Base-by-base conservation (phyloP, 35 echinoderm and acorn worm species). In the Eucidaris tribuloides region DNA sequence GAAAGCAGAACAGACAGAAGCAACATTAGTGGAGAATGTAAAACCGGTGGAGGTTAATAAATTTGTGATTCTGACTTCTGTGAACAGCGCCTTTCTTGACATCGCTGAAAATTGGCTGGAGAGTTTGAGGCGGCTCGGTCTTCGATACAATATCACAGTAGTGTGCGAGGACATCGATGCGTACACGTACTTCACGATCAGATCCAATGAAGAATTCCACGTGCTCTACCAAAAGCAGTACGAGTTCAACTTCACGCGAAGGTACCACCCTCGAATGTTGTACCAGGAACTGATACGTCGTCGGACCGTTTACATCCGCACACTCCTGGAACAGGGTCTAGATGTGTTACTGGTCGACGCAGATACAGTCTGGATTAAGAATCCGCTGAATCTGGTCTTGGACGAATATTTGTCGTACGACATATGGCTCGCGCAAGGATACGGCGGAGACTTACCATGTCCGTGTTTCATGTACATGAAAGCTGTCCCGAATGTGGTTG, bases 401-500 rank as follows among this genome's bases (percentile, higher is more conserved):
- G 33, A 24, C 24, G 45, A 80, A 39, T 80, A 80, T 39, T 24
- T 18, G 24, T 18, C 34, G 30, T 80, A 80, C 33, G 77, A 80
- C 30, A 48, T 80, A 2, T 80, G 77, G 77, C 30, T 80, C 5
- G 77, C 77, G 1, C 46, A 80, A 34, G 77, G 77, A 2, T 80
- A 54, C 45, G 77, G 41, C 17, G 33, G 55, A 24, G 28, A 58
- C 25, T 52, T 80, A 17, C 77, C 77, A 13, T 80, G 77, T 29
- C 77, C 77, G 1, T 80, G 77, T 24, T 80, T 80, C 77, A 50
- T 80, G 77, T 80, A 80, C 52, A 80, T 80, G 52, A 48, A 56
- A 24, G 33, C 52, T 7, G 55, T 27, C 15, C 28, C 45, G 13
- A 7, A 35, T 2, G 52, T 58, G 11, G 34, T 55, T 20, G 77